A percentile compares a stretch with the other conserved stretches of the same genome.
phyloP scores from a whole-genome alignment of 2,888 invertebrate species.

The Lysandra coridon region DNA sequence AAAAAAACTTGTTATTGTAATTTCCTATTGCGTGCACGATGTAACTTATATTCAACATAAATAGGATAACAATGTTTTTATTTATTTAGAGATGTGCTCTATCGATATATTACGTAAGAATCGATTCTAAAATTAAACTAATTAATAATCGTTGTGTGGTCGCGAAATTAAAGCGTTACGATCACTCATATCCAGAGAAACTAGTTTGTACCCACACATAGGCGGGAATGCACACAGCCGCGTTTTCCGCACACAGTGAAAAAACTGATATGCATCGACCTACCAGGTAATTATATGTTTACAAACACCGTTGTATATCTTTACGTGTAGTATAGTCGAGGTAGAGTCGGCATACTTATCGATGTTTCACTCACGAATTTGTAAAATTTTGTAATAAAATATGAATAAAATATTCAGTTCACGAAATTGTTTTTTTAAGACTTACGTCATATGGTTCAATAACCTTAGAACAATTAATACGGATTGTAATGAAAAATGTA shows the following conservation, averaged over 20 bases:
- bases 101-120: slow-evolving; percentile 4
- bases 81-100: background rate
- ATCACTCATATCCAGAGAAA: slow-evolving; percentile 67
- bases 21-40: background rate
- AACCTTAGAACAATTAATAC: slow-evolving; percentile 10
- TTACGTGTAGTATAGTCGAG: slow-evolving; percentile 50
- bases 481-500: slow-evolving; percentile 30
- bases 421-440: background rate
- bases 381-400: background rate
- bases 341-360: slow-evolving; percentile 50
- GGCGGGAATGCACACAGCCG: slow-evolving; percentile 42
- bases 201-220: slow-evolving; percentile 58
- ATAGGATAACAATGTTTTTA: background rate
- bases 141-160: slow-evolving; percentile 62
- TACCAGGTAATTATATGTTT: slow-evolving; percentile 80
- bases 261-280: slow-evolving; percentile 75
- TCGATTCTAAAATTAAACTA: slow-evolving; percentile 51
- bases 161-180: slow-evolving; percentile 51
- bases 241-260: slow-evolving; percentile 45
- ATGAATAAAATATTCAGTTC: background rate
- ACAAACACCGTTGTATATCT: slow-evolving; percentile 65
- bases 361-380: slow-evolving; percentile 31
- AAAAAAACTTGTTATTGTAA: background rate
- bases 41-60: background rate
- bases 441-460: background rate